phyloP scores from a whole-genome alignment of 2,113 vertebrate species.

The Eudyptes chrysolophus region DNA sequence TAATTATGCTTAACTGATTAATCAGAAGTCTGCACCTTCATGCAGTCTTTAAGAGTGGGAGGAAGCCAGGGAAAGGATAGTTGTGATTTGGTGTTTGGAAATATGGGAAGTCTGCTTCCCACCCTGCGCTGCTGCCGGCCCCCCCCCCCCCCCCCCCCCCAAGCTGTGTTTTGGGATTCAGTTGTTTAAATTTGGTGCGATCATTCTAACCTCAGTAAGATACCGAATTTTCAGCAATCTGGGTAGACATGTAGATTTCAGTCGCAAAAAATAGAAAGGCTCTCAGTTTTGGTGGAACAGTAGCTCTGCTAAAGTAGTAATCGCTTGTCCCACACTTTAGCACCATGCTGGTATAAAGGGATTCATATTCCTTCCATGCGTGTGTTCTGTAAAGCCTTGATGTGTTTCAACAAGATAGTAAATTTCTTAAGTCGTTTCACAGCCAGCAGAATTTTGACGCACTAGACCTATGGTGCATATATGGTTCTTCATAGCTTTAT shows the following conservation, averaged over 20 bases:
- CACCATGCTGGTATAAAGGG: background rate
- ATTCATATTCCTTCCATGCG: background rate
- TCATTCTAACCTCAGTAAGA: background rate
- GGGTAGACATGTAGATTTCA: background rate
- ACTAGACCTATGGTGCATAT: background rate
- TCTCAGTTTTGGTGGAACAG: background rate
- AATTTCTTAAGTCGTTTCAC: background rate
- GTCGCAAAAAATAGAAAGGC: background rate
- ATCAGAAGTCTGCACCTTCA: background rate
- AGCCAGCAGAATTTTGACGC: background rate
- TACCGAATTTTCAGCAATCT: background rate
- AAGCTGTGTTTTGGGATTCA: background rate
- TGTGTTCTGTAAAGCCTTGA: background rate
- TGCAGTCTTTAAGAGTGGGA: background rate
- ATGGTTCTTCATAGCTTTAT: background rate
- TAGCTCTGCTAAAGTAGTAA: background rate
- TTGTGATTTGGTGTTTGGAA: background rate
- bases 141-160: no score
- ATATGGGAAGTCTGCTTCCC: background rate
- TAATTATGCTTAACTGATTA: background rate
- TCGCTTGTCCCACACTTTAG: background rate
- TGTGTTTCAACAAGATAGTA: background rate
- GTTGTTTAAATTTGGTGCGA: background rate
- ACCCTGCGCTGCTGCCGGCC: no score
- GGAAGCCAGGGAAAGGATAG: background rate